Base-by-base conservation (phyloP, 2,797 vertebrate species). In the Sebastes oblongus region DNA sequence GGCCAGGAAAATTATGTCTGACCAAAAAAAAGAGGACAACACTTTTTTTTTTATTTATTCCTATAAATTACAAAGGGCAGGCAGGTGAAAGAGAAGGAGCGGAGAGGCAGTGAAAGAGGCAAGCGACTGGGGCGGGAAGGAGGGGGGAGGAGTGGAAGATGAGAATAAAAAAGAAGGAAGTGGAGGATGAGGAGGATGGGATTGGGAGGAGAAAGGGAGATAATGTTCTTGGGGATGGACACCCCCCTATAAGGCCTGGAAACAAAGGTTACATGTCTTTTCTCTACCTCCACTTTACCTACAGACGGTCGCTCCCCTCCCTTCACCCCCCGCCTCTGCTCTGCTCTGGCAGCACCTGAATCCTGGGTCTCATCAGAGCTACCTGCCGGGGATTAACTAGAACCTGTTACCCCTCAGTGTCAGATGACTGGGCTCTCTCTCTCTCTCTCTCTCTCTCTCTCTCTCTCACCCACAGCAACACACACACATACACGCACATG, bases 311-410 rank as follows among this genome's bases (percentile, higher is more conserved):
- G 1, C 70, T 36, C 54, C 9, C 60, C 56, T 64, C 64, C 36
- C 30, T 60, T 50, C 25, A 13, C 16, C 66, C 65, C 54, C 72
- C 71, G 46, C 72, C 65, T 65, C 72, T 13, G 13, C 32, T 77
- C 66, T 25, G 16, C 30, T 78, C 81, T 80, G 76, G 82, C 90
- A 84, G 89, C 95, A 96, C 94, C 95, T 96, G 95, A 94, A 93
- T 93, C 93, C 97, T 98, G 97, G 90, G 92, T 96, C 96, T 96
- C 93, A 92, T 98, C 97, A 98, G 93, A 90, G 88, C 93, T 96
- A 97, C 97, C 97, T 98, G 97, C 96, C 97, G 96, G 89, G 96
- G 92, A 95, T 96, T 93, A 91, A 86, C 91, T 83, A 91, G 93
- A 94, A 95, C 96, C 96, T 96, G 97, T 96, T 96, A 94, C 95